phyloP scores from a whole-genome alignment of 2,888 invertebrate genomes.

The Ptilodon capucinus region DNA sequence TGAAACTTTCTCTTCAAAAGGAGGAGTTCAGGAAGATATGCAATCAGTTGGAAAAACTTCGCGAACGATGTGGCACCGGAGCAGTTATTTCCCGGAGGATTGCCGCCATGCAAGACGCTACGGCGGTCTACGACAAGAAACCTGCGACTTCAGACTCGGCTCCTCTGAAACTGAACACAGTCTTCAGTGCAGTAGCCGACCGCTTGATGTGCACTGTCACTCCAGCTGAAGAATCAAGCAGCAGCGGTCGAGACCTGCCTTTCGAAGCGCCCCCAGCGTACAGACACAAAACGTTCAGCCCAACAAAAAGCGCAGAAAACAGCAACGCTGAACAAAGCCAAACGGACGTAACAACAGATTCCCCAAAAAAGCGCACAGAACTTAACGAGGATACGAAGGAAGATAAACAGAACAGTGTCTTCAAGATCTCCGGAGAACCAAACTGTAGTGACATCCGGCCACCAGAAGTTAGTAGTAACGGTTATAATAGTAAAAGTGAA shows the following conservation, averaged over 20 bases:
- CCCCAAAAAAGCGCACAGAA: constrained; percentile 61
- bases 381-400: constrained; percentile 57
- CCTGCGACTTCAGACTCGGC: constrained; percentile 77
- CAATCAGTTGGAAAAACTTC: constrained; percentile 90
- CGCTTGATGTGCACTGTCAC: constrained; percentile 78
- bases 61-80: constrained; percentile 89
- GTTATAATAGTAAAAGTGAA: constrained; percentile 63
- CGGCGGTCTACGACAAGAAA: constrained; percentile 81
- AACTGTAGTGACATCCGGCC: constrained; percentile 72
- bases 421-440: constrained; percentile 74
- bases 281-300: constrained; percentile 77
- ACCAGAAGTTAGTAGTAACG: constrained; percentile 65
- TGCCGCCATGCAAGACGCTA: constrained; percentile 91
- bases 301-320: constrained; percentile 65
- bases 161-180: constrained; percentile 76
- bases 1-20: constrained; percentile 58
- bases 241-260: constrained; percentile 73
- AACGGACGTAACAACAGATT: constrained; percentile 71
- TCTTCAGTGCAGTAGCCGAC: constrained; percentile 79
- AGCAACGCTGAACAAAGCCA: constrained; percentile 70
- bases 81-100: constrained; percentile 88
- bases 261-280: constrained; percentile 75
- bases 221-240: constrained; percentile 76
- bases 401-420: constrained; percentile 69
- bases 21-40: constrained; percentile 92